These are phyloP conservation scores for Idaea dimidiata DNA, from an alignment of 2,888 invertebrate species.

Conservation along the genomic window DNA sequence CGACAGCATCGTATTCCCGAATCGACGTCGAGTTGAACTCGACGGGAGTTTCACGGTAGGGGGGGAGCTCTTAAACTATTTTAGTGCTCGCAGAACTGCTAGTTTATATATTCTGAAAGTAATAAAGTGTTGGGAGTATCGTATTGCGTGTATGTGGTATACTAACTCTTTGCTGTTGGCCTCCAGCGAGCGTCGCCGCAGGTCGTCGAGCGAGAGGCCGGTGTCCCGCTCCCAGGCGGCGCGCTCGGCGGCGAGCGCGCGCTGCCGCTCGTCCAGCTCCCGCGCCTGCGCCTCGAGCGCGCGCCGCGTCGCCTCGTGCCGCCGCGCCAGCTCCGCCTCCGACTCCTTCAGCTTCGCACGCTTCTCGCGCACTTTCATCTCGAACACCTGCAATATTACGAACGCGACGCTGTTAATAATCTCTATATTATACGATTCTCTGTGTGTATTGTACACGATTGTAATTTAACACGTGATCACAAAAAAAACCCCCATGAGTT, in stretches of 20 bases:
- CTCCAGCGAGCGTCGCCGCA: slow-evolving; percentile 92
- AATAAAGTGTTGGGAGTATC: too few species aligned
- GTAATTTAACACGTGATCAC: too few species aligned
- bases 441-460: too few species aligned
- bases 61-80: too few species aligned
- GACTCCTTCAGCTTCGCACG: slow-evolving; percentile 97
- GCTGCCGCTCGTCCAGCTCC: slow-evolving; percentile 94
- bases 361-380: slow-evolving; percentile 98
- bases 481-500: too few species aligned
- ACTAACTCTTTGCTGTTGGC: slow-evolving; percentile 94
- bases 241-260: slow-evolving; percentile 92
- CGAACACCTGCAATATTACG: slow-evolving; percentile 86
- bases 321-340: slow-evolving; percentile 93
- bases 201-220: slow-evolving; percentile 93
- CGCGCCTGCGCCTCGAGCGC: slow-evolving; percentile 93
- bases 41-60: too few species aligned
- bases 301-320: slow-evolving; percentile 89
- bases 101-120: too few species aligned
- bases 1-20: too few species aligned
- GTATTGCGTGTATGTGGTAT: not conserved
- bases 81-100: too few species aligned
- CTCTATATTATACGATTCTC: too few species aligned
- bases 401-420: too few species aligned
- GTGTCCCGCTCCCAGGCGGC: slow-evolving; percentile 94
- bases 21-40: too few species aligned